Evolutionary conservation across 2,113 vertebrate genomes (phyloP), one percentile per base, ranked within the genome.

Genomic region (Tiliqua scincoides): DNA sequence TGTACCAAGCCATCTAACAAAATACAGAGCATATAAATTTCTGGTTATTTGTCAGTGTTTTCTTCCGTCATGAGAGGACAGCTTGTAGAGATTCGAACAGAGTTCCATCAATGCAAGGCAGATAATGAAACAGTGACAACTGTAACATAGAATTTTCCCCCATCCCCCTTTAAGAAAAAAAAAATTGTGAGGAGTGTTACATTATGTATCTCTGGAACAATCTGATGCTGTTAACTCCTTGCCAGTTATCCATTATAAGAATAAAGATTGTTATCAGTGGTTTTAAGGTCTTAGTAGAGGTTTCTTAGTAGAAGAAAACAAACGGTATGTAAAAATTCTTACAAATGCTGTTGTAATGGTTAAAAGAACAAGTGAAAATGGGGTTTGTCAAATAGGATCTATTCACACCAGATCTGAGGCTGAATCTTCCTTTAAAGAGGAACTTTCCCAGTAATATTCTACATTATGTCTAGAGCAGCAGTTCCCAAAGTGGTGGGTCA

Each of bases 1-100:
- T 85, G 73, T 87, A 32, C 83, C 78, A 35, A 68, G 65, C 77
- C 40, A 67, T 88, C 83, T 89, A 88, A 86, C 72, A 89, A 88
- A 84, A 88, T 63, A 76, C 25, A 30, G 72, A 74, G 37, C 59
- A 40, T 12, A 77, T 89, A 84, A 85, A 82, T 90, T 80, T 35
- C 62, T 87, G 77, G 15, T 83, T 10, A 35, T 82, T 72, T 84
- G 65, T 73, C 43, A 73, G 54, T 91, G 25, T 68, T 65, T 88
- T 71, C 14, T 40, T 30, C 10, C 73, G 20, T 62, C 86, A 43
- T 30, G 52, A 82, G 73, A 62, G 85, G 75, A 80, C 87, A 92
- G 70, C n/a, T 11, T 61, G 25, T 40, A 62, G 61, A 85, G 85
- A 87, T 67, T 83, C 52, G 85, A 48, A 18, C 52, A 85, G 43